phyloP scores from a whole-genome alignment of 2,113 vertebrate species.

The Actenoides lindsayi region DNA sequence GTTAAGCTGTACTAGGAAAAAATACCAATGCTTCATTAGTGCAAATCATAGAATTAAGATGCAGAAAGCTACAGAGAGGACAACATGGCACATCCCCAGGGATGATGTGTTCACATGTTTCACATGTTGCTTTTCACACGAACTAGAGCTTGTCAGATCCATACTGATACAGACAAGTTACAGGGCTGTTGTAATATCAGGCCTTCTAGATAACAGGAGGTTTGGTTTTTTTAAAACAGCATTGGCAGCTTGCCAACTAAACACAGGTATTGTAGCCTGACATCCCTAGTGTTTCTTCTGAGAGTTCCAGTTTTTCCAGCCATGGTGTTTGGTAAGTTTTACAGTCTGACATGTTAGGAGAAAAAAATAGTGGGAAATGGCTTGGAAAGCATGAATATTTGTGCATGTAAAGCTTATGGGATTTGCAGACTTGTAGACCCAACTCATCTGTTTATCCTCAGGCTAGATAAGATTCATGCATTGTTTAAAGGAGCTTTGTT shows the following conservation, averaged over 20 bases:
- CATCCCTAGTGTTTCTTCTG: slow-evolving; percentile 43
- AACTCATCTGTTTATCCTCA: slow-evolving; percentile 73
- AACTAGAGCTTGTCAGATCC: slow-evolving; percentile 33
- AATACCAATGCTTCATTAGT: slow-evolving; percentile 71
- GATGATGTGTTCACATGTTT: slow-evolving; percentile 6
- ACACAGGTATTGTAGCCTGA: slow-evolving; percentile 38
- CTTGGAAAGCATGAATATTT: slow-evolving; percentile 37
- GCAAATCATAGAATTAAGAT: slow-evolving; percentile 69
- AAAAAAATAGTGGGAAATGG: slow-evolving; percentile 41
- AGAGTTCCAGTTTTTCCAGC: slow-evolving; percentile 21
- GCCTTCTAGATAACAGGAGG: background rate
- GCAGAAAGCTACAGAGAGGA: background rate
- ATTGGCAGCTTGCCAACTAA: slow-evolving; percentile 33
- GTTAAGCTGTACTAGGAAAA: slow-evolving; percentile 61
- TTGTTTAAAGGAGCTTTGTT: slow-evolving; percentile 63
- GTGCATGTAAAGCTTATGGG: slow-evolving; percentile 61
- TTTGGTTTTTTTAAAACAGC: background rate
- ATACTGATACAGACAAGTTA: slow-evolving; percentile 32
- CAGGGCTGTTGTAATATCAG: slow-evolving; percentile 20
- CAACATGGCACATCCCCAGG: background rate
- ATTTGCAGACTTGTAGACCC: slow-evolving; percentile 66
- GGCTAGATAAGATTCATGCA: slow-evolving; percentile 67
- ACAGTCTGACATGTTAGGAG: slow-evolving; percentile 57
- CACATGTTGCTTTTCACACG: slow-evolving; percentile 9
- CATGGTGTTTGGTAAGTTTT: slow-evolving; percentile 48